Percentiles rank a stretch among this genome's conserved stretches.
Evolutionary conservation across 1,140 invertebrate genomes (phyloP).

Genomic region (Mercenaria mercenaria): DNA sequence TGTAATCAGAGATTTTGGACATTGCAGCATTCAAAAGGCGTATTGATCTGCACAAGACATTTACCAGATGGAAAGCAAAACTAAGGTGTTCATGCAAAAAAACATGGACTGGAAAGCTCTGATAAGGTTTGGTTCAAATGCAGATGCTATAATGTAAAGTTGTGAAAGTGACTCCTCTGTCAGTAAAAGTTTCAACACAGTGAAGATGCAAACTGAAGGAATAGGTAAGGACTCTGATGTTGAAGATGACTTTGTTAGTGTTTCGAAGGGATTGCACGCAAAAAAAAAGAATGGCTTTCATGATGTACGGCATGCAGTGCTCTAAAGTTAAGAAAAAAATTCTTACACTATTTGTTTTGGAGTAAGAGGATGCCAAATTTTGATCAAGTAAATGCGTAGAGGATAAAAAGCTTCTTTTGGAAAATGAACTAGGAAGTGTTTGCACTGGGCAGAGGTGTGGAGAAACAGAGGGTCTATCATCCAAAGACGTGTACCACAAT

Average conservation of each 20-base stretch:
- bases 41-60: neutral
- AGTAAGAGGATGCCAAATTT: neutral
- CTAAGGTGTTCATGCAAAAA: too few species aligned
- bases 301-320: conserved; percentile 1
- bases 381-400: neutral
- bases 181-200: neutral
- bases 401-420: too few species aligned
- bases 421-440: too few species aligned
- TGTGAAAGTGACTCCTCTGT: neutral
- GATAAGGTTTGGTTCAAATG: neutral
- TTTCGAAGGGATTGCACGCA: neutral
- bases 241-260: neutral
- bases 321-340: conserved; percentile 4
- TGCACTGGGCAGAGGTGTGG: neutral
- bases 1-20: neutral
- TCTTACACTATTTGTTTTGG: conserved; percentile 1
- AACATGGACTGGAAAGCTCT: too few species aligned
- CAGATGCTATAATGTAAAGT: neutral
- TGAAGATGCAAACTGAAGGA: neutral
- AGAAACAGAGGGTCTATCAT: too few species aligned
- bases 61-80: neutral
- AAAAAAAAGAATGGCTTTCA: conserved; percentile 19
- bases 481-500: too few species aligned
- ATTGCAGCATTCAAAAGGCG: neutral
- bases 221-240: too few species aligned